These are phyloP conservation scores for Thaumatotibia leucotreta DNA, from an alignment of 1,140 invertebrate species.

Conservation along the genomic window DNA sequence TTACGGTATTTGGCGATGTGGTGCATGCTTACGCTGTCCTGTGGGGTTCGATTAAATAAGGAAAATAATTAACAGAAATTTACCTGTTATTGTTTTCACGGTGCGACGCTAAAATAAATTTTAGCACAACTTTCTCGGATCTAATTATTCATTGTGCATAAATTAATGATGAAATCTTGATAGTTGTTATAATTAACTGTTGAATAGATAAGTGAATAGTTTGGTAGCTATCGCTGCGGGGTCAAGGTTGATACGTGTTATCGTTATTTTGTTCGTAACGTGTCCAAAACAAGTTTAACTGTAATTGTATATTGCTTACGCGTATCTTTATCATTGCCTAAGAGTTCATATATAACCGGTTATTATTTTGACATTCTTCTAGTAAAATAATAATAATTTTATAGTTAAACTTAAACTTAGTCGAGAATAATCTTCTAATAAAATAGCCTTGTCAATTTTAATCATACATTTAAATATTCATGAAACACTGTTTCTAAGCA, in stretches of 20 bases:
- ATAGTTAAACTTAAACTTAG: not conserved
- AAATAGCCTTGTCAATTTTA: not conserved
- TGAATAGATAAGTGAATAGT: not conserved
- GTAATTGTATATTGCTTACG: not conserved
- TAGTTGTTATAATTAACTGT: not conserved
- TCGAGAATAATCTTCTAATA: not conserved
- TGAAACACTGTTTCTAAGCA: not conserved
- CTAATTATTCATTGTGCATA: not conserved
- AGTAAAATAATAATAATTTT: not conserved
- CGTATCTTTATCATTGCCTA: not conserved
- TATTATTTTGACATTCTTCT: not conserved
- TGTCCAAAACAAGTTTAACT: not conserved
- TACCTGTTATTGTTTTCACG: not conserved
- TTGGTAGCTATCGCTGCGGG: not conserved
- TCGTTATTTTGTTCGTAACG: not conserved
- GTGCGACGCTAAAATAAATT: too few species aligned
- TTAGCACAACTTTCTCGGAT: not conserved
- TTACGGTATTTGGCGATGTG: not conserved
- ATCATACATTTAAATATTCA: not conserved
- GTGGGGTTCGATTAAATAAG: not conserved
- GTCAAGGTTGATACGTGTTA: conserved; percentile 3
- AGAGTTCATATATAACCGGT: not conserved
- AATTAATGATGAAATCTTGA: not conserved
- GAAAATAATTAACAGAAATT: not conserved
- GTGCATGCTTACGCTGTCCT: not conserved